Percentiles rank a stretch among this genome's conserved stretches.
Evolutionary conservation across 2,888 invertebrate species (phyloP).

Genomic region (Scaptomyza cyrtandrae): DNA sequence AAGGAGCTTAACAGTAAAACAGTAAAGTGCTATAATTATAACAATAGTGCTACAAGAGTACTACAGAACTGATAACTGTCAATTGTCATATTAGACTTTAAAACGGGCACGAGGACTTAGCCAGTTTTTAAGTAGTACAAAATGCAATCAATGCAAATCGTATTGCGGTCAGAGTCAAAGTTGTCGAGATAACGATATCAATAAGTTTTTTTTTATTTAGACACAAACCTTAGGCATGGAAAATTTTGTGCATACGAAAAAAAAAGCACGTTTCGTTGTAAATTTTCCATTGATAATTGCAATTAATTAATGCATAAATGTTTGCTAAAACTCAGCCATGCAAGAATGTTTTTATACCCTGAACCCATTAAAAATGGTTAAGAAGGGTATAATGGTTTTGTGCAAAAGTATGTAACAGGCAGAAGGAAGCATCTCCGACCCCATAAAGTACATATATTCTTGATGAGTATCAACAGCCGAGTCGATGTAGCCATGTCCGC

Average conservation of each 20-base stretch:
- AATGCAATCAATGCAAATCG: slow-evolving; percentile 39
- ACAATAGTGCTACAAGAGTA: slow-evolving; percentile 11
- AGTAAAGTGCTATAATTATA: not conserved
- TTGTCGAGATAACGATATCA: slow-evolving; percentile 53
- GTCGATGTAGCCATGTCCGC: too few species aligned
- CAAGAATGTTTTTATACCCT: slow-evolving; percentile 47
- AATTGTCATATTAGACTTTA: slow-evolving; percentile 26
- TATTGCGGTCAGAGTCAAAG: slow-evolving; percentile 65
- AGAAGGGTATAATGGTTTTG: too few species aligned
- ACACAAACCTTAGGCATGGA: slow-evolving; percentile 51
- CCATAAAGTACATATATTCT: too few species aligned
- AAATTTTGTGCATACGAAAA: slow-evolving; percentile 54
- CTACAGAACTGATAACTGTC: slow-evolving; percentile 25
- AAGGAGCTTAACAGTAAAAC: not conserved
- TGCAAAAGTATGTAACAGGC: too few species aligned
- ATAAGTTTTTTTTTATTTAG: slow-evolving; percentile 2
- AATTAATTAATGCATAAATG: slow-evolving; percentile 38
- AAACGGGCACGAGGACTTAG: slow-evolving; percentile 55
- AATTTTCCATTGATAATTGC: slow-evolving; percentile 59
- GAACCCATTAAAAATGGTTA: too few species aligned
- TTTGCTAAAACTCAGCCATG: slow-evolving; percentile 10
- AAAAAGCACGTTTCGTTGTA: slow-evolving; percentile 63
- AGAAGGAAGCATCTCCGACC: too few species aligned
- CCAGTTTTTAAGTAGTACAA: slow-evolving; percentile 1
- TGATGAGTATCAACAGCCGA: too few species aligned